Conservation (phyloP, 2,113 vertebrate species). For the Sarotherodon lohbergeri region DNA sequence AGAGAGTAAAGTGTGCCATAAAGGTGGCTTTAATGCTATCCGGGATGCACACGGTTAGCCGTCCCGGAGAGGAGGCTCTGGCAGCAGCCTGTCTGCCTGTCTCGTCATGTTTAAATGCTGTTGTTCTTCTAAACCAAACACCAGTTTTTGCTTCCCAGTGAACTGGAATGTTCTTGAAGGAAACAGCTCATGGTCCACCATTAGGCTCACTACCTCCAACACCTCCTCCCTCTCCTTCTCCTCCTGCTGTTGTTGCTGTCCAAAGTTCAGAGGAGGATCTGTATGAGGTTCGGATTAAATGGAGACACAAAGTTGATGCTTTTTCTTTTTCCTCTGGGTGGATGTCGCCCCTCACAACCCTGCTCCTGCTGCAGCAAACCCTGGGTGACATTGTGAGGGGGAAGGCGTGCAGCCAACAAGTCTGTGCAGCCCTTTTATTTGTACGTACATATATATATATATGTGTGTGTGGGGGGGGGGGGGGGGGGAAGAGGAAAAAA, state of each 20-base stretch:
- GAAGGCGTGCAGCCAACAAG: constrained; percentile 45
- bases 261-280: constrained; percentile 60
- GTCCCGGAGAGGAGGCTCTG: background rate
- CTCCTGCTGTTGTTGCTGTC: background rate
- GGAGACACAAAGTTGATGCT: constrained; percentile 42
- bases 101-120: constrained; percentile 44
- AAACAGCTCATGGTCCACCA: constrained; percentile 35
- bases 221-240: background rate
- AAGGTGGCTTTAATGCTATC: background rate
- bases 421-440: constrained; percentile 14
- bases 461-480: too few relatives aligned
- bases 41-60: constrained; percentile 35
- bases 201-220: constrained; percentile 24
- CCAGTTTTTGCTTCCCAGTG: constrained; percentile 42
- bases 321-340: constrained; percentile 13
- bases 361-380: constrained; percentile 7
- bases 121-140: constrained; percentile 29
- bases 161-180: constrained; percentile 63
- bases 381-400: constrained; percentile 35
- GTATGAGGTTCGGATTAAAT: constrained; percentile 31
- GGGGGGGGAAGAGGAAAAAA: too few relatives aligned
- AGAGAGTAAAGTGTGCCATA: constrained; percentile 43
- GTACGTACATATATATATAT: background rate
- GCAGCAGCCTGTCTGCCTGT: constrained; percentile 15
- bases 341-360: constrained; percentile 31